Conservation (phyloP, 1,140 invertebrate genomes). For the Apis cerana region DNA sequence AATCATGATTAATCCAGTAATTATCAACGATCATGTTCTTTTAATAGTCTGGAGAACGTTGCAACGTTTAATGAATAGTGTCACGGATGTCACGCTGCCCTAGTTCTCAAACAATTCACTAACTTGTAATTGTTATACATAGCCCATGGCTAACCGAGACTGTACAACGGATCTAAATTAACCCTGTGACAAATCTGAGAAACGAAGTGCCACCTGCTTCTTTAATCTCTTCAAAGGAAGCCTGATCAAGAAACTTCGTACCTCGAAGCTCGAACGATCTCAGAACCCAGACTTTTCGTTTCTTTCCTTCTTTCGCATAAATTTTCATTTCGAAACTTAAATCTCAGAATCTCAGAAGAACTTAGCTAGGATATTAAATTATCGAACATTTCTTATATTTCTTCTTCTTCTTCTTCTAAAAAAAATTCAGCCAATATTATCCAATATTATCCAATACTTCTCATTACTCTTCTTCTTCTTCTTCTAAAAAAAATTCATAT, state of each 20-base stretch:
- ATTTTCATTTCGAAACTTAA: too few species aligned
- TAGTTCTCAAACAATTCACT: constrained; percentile 72
- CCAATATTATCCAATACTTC: too few species aligned
- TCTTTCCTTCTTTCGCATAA: too few species aligned
- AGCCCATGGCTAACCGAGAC: background rate
- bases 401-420: too few species aligned
- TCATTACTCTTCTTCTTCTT: too few species aligned
- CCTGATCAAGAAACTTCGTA: background rate
- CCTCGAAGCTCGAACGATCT: background rate
- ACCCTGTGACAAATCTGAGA: background rate
- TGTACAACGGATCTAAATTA: constrained; percentile 13
- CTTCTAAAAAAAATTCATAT: too few species aligned
- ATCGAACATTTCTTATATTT: too few species aligned
- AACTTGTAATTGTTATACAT: constrained; percentile 43
- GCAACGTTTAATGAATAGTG: constrained; percentile 70
- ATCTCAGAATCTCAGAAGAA: too few species aligned
- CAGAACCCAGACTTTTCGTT: background rate
- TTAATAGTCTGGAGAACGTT: constrained; percentile 67
- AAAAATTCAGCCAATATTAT: too few species aligned
- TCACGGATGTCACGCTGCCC: constrained; percentile 75
- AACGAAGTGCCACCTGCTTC: background rate
- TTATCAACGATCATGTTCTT: constrained; percentile 63
- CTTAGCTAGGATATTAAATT: too few species aligned
- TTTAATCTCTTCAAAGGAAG: background rate
- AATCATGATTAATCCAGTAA: constrained; percentile 72